Conservation (phyloP, 2,888 invertebrate genomes). For the Drosophila rellima region DNA sequence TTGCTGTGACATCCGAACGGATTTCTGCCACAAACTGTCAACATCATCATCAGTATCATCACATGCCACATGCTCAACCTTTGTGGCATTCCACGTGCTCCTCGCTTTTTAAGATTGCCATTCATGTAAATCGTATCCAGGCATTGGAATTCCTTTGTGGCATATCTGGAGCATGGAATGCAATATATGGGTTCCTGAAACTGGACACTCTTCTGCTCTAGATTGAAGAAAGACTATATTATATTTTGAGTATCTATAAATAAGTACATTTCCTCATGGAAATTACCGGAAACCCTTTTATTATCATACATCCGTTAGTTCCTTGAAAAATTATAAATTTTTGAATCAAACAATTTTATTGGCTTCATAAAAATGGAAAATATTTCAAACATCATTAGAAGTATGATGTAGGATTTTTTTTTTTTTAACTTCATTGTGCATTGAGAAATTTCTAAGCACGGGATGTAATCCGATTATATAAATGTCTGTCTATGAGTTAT, state of each 20-base stretch:
- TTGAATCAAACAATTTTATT: too few relatives aligned
- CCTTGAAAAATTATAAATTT: too few relatives aligned
- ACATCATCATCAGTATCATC: neutral
- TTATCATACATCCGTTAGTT: too few relatives aligned
- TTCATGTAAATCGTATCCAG: too few relatives aligned
- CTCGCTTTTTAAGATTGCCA: neutral
- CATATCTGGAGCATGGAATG: neutral
- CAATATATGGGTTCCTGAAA: neutral
- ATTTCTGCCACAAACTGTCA: neutral
- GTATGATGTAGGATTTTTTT: too few relatives aligned
- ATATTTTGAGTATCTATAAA: too few relatives aligned
- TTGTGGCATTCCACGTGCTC: neutral
- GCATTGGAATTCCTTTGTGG: neutral
- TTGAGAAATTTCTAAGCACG: neutral
- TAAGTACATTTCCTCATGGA: too few relatives aligned
- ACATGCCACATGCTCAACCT: slow-evolving; percentile 2
- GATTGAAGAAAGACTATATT: neutral
- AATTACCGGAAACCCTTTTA: too few relatives aligned
- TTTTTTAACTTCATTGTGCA: neutral
- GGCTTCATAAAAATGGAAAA: too few relatives aligned
- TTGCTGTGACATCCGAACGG: neutral
- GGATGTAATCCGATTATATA: neutral
- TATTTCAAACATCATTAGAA: too few relatives aligned
- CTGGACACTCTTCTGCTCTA: neutral
- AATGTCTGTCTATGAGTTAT: neutral